phyloP scores from a whole-genome alignment of 2,113 vertebrate genomes.

The Chaetorhynchus papuensis region DNA sequence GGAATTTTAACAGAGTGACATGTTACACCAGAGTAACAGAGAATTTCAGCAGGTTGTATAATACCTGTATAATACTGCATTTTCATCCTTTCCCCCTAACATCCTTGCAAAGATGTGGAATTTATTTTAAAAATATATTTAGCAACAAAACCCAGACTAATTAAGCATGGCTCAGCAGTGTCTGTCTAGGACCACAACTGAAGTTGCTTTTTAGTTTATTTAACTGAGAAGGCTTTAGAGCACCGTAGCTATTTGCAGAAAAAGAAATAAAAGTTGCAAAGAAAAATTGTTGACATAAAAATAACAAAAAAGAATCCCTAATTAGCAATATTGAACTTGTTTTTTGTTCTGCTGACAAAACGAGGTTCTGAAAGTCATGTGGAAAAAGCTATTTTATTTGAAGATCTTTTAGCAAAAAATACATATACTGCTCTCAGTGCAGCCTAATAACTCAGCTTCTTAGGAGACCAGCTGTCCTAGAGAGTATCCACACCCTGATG shows the following conservation, averaged over 20 bases:
- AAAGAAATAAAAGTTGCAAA: background rate
- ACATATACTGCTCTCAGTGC: background rate
- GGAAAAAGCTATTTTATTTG: slow-evolving; percentile 56
- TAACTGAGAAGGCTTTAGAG: background rate
- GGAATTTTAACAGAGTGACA: background rate
- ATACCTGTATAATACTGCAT: background rate
- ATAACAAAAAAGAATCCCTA: background rate
- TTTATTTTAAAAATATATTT: background rate
- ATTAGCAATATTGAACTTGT: slow-evolving; percentile 19
- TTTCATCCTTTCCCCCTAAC: background rate
- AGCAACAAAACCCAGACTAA: background rate
- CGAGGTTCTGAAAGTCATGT: slow-evolving; percentile 41
- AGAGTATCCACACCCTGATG: background rate
- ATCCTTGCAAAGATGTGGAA: background rate
- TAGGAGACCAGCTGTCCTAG: background rate
- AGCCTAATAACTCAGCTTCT: background rate
- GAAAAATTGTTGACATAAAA: background rate
- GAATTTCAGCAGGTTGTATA: background rate
- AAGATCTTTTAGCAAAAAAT: slow-evolving; percentile 50
- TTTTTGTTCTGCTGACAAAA: slow-evolving; percentile 42
- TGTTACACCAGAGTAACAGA: background rate
- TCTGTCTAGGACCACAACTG: background rate
- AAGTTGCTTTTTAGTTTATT: background rate
- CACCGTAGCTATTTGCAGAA: background rate
- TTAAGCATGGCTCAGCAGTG: background rate